A percentile compares a stretch with the other conserved stretches of the same genome.
Evolutionary conservation across 1,140 invertebrate genomes (phyloP).

Genomic region (Drosophila kepulauana): DNA sequence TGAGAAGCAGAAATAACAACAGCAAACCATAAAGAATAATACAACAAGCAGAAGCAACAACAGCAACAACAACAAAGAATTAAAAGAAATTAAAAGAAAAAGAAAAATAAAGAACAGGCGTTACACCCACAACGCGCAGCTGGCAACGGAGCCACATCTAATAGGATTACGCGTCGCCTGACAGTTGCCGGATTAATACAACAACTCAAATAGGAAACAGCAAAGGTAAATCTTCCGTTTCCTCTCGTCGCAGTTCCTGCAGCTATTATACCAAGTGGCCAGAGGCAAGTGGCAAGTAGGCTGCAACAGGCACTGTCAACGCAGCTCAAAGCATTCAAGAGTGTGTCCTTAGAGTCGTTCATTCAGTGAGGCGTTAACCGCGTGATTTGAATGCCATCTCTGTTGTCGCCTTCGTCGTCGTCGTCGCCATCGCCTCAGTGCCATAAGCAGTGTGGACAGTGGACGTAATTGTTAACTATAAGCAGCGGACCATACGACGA

Average conservation of each 20-base stretch:
- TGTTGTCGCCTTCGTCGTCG: not conserved
- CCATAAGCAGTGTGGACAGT: slow-evolving; percentile 27
- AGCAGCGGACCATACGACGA: slow-evolving; percentile 9
- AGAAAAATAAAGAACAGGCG: not conserved
- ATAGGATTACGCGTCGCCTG: slow-evolving; percentile 43
- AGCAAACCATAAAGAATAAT: slow-evolving; percentile 15
- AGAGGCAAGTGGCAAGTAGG: not conserved
- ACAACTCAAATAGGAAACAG: slow-evolving; percentile 39
- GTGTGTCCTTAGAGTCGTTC: slow-evolving; percentile 9
- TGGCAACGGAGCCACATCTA: slow-evolving; percentile 44
- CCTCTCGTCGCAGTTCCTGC: not conserved
- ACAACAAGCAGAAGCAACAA: slow-evolving; percentile 19
- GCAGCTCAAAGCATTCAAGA: slow-evolving; percentile 5
- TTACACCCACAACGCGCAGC: slow-evolving; percentile 2
- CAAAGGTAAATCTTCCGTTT: slow-evolving; percentile 30
- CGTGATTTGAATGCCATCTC: slow-evolving; percentile 29
- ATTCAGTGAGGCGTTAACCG: slow-evolving; percentile 5
- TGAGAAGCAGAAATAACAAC: slow-evolving; percentile 32
- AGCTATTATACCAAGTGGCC: not conserved
- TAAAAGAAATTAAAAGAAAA: not conserved
- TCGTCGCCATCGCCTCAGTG: no score
- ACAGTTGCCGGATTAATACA: slow-evolving; percentile 50
- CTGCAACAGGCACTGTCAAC: slow-evolving; percentile 14
- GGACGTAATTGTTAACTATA: slow-evolving; percentile 63
- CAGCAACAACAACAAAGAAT: slow-evolving; percentile 7